phyloP scores from a whole-genome alignment of 1,140 invertebrate species.

The Zaprionus capensis region DNA sequence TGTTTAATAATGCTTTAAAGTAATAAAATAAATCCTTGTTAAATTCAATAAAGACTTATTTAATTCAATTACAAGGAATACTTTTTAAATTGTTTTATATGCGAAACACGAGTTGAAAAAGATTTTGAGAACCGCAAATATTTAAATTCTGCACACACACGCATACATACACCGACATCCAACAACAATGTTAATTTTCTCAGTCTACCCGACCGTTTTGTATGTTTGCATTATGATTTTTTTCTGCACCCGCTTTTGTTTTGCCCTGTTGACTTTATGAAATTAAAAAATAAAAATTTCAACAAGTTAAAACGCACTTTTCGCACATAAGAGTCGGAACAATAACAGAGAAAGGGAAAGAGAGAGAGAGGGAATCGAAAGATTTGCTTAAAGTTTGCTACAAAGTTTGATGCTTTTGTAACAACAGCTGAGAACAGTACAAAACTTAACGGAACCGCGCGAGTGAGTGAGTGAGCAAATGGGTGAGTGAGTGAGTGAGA shows the following conservation, averaged over 20 bases:
- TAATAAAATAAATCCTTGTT: too few relatives aligned
- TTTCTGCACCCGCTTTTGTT: conserved; percentile 26
- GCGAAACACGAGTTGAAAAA: neutral
- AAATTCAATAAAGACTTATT: neutral
- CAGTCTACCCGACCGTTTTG: conserved; percentile 11
- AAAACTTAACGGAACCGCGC: conserved; percentile 16
- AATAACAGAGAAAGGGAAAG: conserved; percentile 12
- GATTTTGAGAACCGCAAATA: conserved; percentile 2
- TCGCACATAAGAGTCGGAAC: neutral
- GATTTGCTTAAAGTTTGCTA: conserved; percentile 68
- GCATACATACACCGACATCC: too few relatives aligned
- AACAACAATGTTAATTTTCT: conserved; percentile 21
- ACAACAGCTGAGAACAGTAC: conserved; percentile 57
- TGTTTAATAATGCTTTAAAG: too few relatives aligned
- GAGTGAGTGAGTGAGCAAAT: neutral
- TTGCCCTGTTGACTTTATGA: conserved; percentile 67
- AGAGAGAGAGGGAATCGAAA: conserved; percentile 35
- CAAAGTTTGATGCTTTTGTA: conserved; percentile 58
- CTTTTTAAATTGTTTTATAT: neutral
- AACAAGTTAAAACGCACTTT: conserved; percentile 37
- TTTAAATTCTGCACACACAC: conserved; percentile 23
- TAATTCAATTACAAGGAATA: neutral
- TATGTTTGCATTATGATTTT: conserved; percentile 36
- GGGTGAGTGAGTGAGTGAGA: conserved; percentile 5
- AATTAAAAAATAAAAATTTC: conserved; percentile 68